These are phyloP conservation scores for Eupithecia abbreviata DNA, from an alignment of 2,888 invertebrate species.

Conservation along the genomic window DNA sequence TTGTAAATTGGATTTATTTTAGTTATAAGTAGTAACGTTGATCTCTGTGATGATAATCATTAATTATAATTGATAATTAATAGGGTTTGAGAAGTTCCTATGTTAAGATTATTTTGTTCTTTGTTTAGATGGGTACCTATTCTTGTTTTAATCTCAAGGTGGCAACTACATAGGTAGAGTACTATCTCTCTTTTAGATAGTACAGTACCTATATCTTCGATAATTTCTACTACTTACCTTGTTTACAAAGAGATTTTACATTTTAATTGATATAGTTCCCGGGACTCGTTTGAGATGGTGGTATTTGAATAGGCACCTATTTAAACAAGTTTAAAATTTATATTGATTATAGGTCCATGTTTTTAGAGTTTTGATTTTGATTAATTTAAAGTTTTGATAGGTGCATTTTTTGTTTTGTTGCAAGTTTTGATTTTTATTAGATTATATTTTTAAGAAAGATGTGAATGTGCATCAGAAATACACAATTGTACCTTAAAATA, in stretches of 20 bases:
- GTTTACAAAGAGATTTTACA: constrained; percentile 1
- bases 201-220: not conserved
- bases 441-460: not conserved
- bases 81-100: constrained; percentile 3
- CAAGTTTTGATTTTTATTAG: not conserved
- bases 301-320: constrained; percentile 1
- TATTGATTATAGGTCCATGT: not conserved
- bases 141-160: constrained; percentile 2
- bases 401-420: not conserved
- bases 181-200: too few species aligned
- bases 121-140: not conserved
- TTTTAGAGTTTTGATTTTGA: constrained; percentile 1
- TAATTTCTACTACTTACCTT: not conserved
- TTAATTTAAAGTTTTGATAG: not conserved
- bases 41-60: too few species aligned
- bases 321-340: not conserved
- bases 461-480: not conserved
- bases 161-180: not conserved
- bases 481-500: constrained; percentile 1
- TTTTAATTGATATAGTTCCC: not conserved
- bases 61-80: constrained; percentile 17
- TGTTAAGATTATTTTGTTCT: not conserved
- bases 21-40: too few species aligned
- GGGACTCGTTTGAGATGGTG: not conserved
- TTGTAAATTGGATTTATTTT: too few species aligned